These are phyloP conservation scores for Sisyra terminalis DNA, from an alignment of 2,888 invertebrate genomes.

Conservation along the genomic window DNA sequence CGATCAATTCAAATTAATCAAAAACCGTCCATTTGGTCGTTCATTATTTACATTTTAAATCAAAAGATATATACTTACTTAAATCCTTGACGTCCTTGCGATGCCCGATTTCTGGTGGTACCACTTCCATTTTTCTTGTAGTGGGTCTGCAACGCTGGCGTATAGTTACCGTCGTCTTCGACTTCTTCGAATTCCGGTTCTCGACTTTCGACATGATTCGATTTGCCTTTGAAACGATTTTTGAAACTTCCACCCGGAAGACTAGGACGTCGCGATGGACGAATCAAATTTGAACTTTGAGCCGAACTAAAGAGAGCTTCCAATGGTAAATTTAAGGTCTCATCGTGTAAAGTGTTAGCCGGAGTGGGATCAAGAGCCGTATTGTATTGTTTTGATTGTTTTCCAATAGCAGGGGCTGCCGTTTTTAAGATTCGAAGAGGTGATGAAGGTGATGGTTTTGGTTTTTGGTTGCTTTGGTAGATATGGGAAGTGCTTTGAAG, in stretches of 20 bases:
- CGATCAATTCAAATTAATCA: not conserved
- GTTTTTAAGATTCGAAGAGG: constrained; percentile 59
- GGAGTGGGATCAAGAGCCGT: constrained; percentile 48
- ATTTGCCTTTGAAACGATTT: constrained; percentile 32
- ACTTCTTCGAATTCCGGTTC: constrained; percentile 20
- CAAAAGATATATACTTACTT: constrained; percentile 3
- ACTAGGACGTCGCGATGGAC: constrained; percentile 34
- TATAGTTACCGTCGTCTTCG: constrained; percentile 16
- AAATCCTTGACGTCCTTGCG: not conserved
- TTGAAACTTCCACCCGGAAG: constrained; percentile 33
- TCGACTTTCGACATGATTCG: constrained; percentile 11
- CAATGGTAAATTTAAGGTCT: constrained; percentile 30
- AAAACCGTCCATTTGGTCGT: not conserved
- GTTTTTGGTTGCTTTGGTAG: constrained; percentile 31
- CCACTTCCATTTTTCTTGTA: constrained; percentile 17
- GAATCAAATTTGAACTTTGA: constrained; percentile 29
- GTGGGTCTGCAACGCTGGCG: not conserved
- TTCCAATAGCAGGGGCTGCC: constrained; percentile 42
- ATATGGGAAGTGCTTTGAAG: constrained; percentile 66
- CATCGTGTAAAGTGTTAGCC: constrained; percentile 36
- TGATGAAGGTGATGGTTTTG: constrained; percentile 48
- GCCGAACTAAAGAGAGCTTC: constrained; percentile 35
- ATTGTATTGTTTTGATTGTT: constrained; percentile 28
- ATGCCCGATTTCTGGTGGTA: constrained; percentile 18
- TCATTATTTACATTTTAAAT: not conserved